phyloP scores from a whole-genome alignment of 2,113 vertebrate genomes.

The Hypomesus transpacificus region DNA sequence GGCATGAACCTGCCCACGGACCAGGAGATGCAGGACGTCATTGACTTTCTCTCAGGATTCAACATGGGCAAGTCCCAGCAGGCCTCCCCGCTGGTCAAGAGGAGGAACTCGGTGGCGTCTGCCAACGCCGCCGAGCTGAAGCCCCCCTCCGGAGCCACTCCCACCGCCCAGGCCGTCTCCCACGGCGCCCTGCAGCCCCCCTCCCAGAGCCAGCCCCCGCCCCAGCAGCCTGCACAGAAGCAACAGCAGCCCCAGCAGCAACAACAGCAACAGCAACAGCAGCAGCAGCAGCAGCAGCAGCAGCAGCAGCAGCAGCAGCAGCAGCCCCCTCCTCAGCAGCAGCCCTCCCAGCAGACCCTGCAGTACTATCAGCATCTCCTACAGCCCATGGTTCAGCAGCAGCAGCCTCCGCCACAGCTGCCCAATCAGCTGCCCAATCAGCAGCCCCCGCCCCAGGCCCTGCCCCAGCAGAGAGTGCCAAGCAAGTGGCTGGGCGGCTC shows the following conservation, averaged over 20 bases:
- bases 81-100: constrained; percentile 87
- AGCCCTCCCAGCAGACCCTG: constrained; percentile 80
- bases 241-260: constrained; percentile 33
- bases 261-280: constrained; percentile 61
- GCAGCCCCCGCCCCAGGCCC: constrained; percentile 62
- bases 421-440: constrained; percentile 68
- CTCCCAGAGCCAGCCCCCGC: constrained; percentile 67
- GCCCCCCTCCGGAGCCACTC: constrained; percentile 71
- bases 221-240: constrained; percentile 62
- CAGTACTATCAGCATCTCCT: constrained; percentile 92
- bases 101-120: constrained; percentile 88
- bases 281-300: constrained; percentile 52
- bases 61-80: constrained; percentile 99
- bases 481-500: constrained; percentile 84
- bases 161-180: constrained; percentile 73
- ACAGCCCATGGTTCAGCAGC: constrained; percentile 82
- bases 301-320: constrained; percentile 61
- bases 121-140: constrained; percentile 85
- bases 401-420: constrained; percentile 60
- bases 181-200: constrained; percentile 76
- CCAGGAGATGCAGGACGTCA: constrained; percentile 99
- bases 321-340: constrained; percentile 60
- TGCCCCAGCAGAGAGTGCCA: constrained; percentile 70
- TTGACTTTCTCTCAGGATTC: constrained; percentile 98
- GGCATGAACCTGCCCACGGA: constrained; percentile 97